phyloP scores from a whole-genome alignment of 2,888 invertebrate genomes.

The Blomia tropicalis region DNA sequence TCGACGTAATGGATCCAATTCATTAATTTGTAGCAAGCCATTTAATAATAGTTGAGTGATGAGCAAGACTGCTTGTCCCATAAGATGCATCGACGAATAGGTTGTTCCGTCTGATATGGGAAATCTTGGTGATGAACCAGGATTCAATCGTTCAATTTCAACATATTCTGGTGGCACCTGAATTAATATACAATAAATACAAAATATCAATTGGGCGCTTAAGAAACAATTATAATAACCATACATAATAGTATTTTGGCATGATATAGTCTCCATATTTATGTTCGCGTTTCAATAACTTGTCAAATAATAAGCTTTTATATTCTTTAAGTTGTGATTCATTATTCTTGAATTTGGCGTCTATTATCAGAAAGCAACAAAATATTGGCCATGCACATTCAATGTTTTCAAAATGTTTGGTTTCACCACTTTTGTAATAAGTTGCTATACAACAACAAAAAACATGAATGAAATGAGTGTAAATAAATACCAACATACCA shows the following conservation, averaged over 20 bases:
- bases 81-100: conserved; percentile 51
- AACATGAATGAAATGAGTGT: neutral
- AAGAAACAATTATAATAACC: neutral
- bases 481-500: conserved; percentile 1
- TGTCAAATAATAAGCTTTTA: conserved; percentile 51
- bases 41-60: conserved; percentile 79
- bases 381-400: conserved; percentile 98
- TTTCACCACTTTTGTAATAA: conserved; percentile 28
- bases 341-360: conserved; percentile 51
- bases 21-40: conserved; percentile 74
- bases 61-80: conserved; percentile 92
- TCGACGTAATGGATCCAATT: conserved; percentile 83
- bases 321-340: conserved; percentile 83
- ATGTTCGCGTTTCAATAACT: conserved; percentile 18
- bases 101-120: conserved; percentile 46
- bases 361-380: conserved; percentile 85
- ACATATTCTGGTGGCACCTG: conserved; percentile 50
- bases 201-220: neutral
- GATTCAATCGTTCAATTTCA: conserved; percentile 52
- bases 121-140: conserved; percentile 49
- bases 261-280: conserved; percentile 43
- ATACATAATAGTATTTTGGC: conserved; percentile 74
- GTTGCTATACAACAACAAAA: conserved; percentile 5
- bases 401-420: conserved; percentile 66
- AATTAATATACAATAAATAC: neutral